Conservation (phyloP, 2,113 vertebrate genomes). For the Nesoenas mayeri region DNA sequence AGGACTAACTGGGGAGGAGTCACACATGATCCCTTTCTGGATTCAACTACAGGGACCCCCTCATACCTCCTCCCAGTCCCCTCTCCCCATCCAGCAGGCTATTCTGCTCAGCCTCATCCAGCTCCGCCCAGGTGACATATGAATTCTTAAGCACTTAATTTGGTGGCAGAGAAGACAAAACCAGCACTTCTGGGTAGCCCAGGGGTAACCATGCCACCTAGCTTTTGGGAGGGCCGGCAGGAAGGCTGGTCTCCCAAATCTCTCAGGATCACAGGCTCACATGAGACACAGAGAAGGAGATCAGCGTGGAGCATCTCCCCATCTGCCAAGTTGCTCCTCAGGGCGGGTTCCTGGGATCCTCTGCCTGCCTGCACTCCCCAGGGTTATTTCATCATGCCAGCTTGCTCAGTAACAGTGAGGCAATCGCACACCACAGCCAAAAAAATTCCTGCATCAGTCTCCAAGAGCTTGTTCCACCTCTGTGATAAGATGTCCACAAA, state of each 20-base stretch:
- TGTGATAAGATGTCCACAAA: conserved; percentile 15
- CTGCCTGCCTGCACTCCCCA: not conserved
- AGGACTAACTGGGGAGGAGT: not conserved
- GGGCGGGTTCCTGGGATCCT: not conserved
- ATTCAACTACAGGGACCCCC: not conserved
- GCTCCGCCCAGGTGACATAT: not conserved
- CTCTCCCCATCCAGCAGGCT: not conserved
- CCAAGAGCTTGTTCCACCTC: not conserved
- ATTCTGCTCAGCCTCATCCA: not conserved
- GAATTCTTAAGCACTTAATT: not conserved
- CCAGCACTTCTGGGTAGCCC: not conserved
- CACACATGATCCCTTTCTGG: not conserved
- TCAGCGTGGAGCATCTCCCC: not conserved
- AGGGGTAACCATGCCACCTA: not conserved
- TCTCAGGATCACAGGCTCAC: not conserved
- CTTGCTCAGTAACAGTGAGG: not conserved
- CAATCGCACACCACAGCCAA: not conserved
- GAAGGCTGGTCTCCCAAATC: not conserved
- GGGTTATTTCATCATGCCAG: not conserved
- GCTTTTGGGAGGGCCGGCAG: not conserved
- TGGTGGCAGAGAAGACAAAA: not conserved
- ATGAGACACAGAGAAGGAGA: not conserved
- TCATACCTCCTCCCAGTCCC: not conserved
- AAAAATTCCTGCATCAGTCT: not conserved
- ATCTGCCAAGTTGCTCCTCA: not conserved